Conservation (phyloP, 2,888 invertebrate genomes). For the Lysandra bellargus region DNA sequence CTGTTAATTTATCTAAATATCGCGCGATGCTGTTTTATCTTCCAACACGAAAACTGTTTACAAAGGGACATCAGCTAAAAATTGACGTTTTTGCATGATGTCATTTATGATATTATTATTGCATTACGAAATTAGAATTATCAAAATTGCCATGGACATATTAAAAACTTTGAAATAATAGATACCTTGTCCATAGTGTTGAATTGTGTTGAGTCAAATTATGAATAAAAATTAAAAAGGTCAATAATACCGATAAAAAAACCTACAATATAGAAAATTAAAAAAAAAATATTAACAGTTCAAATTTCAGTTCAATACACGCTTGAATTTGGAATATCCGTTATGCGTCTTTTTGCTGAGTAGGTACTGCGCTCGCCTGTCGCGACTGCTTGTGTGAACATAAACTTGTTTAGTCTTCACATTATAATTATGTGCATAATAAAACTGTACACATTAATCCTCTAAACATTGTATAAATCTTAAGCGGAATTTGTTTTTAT, state of each 20-base stretch:
- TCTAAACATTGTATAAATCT: constrained; percentile 27
- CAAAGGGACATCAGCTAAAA: not conserved
- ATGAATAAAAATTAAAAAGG: no score
- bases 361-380: constrained; percentile 22
- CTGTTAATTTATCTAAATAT: constrained; percentile 17
- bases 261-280: no score
- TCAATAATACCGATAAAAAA: no score
- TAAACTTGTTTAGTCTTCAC: constrained; percentile 39
- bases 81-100: not conserved
- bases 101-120: not conserved
- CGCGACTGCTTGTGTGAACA: constrained; percentile 43
- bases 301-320: not conserved
- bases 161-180: no score
- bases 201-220: no score
- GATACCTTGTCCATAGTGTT: no score
- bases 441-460: constrained; percentile 41
- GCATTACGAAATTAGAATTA: not conserved
- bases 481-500: not conserved
- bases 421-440: constrained; percentile 44
- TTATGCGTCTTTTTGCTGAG: constrained; percentile 16
- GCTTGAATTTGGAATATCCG: constrained; percentile 6
- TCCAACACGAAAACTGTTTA: constrained; percentile 19
- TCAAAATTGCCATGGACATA: no score
- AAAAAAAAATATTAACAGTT: not conserved
- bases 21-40: constrained; percentile 10